Base-by-base conservation (phyloP, 2,113 vertebrate species). In the Tragelaphus scriptus region DNA sequence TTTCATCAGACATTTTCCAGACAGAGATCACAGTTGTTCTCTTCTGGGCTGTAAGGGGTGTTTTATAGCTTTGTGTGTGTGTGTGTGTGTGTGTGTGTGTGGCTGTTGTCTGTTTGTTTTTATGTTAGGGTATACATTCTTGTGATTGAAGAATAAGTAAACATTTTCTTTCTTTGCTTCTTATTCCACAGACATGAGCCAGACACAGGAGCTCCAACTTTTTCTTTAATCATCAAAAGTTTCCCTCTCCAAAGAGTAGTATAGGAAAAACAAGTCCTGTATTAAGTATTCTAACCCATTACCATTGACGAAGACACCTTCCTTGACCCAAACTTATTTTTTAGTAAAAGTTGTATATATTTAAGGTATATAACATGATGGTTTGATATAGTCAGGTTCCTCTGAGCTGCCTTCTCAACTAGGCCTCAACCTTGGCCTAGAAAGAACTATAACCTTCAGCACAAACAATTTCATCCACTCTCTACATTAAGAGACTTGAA, bases 1-100 rank as follows among this genome's bases (percentile, higher is more conserved):
- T 92, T 94, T 94, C 28, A 25, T 87, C 93, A 97, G 71, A 92
- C 16, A 93, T 97, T 94, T 93, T 95, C 53, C 88, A 98, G 97
- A 58, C 80, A 89, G 26, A 49, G 17, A 53, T 71, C 81, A 51
- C 36, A 65, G 32, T 59, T 80, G 49, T 88, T 96, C 19, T 25
- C 14, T 88, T 95, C 85, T 90, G 47, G 51, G 23, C 36, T 91
- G 15, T 4, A 7, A 89, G 19, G 95, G 23, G 26, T 30, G 8
- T n/a, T 56, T 75, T 61, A 79, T 9, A 13, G 9, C 47, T 59
- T 40, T 12, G 10, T 47, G 30, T 71, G n/a, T 32, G 14, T n/a
- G 55, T 56, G 56, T 55, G 53, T 53, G 53, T 53, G 53, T 53
- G 53, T 25, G 14, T 65, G 65, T 71, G 17, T 71, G 32, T 68